These are phyloP conservation scores for Cololabis saira DNA, from an alignment of 2,113 vertebrate genomes.

Conservation along the genomic window DNA sequence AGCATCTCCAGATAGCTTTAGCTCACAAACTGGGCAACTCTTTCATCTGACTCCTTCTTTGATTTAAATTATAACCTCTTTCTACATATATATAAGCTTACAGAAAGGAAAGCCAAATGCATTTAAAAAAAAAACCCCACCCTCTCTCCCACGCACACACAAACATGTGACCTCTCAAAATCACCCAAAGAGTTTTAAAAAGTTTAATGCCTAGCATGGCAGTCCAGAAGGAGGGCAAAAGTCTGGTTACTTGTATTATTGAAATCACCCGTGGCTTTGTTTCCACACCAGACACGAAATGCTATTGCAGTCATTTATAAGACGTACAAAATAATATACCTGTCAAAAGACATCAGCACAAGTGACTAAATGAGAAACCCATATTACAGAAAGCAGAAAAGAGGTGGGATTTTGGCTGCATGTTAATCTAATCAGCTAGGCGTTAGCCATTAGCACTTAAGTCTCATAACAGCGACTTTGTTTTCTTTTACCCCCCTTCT, in stretches of 20 bases:
- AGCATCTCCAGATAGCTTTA: conserved; percentile 62
- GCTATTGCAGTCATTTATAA: conserved; percentile 39
- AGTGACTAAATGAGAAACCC: conserved; percentile 50
- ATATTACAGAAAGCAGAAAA: conserved; percentile 25
- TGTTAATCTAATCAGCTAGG: conserved; percentile 64
- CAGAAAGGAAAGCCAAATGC: too few species aligned
- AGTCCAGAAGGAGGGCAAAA: neutral
- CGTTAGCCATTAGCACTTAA: conserved; percentile 41
- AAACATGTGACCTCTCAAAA: neutral
- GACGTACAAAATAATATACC: conserved; percentile 28
- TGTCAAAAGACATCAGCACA: conserved; percentile 17
- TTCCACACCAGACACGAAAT: conserved; percentile 10
- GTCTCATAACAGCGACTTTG: conserved; percentile 37
- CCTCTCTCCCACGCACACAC: neutral
- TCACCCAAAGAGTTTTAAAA: neutral
- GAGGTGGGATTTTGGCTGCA: conserved; percentile 1
- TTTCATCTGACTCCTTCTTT: conserved; percentile 24
- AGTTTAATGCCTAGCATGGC: too few species aligned
- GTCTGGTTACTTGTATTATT: neutral
- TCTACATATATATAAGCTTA: too few species aligned
- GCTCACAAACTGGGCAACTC: conserved; percentile 47
- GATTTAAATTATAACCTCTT: too few species aligned
- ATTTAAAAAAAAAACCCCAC: too few species aligned
- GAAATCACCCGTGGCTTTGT: conserved; percentile 31
- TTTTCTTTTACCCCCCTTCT: conserved; percentile 7